Conservation (phyloP, 2,113 vertebrate genomes). For the Mohoua ochrocephala region DNA sequence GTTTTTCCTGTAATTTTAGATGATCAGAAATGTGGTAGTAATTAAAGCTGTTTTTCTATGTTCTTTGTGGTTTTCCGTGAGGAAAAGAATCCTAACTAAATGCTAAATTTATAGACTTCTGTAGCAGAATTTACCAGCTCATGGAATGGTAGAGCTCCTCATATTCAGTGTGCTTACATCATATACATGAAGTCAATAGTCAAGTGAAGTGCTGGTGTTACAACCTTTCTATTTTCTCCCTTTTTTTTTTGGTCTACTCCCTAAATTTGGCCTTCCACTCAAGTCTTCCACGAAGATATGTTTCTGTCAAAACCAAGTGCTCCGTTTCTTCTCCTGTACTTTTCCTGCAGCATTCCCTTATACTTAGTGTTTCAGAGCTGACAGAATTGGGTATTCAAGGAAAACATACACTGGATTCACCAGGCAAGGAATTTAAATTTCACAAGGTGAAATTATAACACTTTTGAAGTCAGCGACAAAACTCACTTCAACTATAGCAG, state of each 20-base stretch:
- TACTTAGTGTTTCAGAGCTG: conserved; percentile 1
- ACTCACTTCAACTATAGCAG: background rate
- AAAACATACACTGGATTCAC: background rate
- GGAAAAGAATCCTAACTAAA: background rate
- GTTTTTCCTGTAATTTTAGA: background rate
- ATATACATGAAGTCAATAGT: background rate
- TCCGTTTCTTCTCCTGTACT: background rate
- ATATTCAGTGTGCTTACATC: background rate
- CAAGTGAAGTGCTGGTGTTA: background rate
- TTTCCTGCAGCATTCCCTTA: background rate
- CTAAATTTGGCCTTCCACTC: background rate
- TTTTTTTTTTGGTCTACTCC: background rate
- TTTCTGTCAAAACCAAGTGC: background rate
- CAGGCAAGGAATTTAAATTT: conserved; percentile 21
- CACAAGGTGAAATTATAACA: conserved; percentile 35
- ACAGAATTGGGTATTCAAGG: conserved; percentile 49
- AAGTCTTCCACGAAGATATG: background rate
- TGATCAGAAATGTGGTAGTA: background rate
- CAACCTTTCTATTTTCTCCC: background rate
- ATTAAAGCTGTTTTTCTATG: background rate
- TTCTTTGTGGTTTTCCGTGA: background rate
- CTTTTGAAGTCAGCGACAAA: conserved; percentile 40
- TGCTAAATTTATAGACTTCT: background rate
- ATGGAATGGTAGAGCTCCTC: background rate
- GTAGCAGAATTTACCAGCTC: background rate